Evolutionary conservation across 1,140 invertebrate species (phyloP).

Genomic region (Plodia interpunctella): DNA sequence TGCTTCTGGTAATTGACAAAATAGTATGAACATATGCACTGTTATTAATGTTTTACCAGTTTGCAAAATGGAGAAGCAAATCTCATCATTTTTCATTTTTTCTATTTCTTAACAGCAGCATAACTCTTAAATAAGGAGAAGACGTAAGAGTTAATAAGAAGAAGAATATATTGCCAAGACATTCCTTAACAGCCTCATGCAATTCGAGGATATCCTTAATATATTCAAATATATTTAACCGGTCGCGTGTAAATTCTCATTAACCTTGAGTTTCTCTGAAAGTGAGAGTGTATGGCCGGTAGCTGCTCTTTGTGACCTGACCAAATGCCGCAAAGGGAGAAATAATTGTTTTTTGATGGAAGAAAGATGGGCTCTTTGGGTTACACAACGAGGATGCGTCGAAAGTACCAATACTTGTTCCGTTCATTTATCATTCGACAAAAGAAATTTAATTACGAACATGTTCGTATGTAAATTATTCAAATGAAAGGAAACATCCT

Average conservation of each 20-base stretch:
- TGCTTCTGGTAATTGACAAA: too few relatives aligned
- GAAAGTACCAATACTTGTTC: neutral
- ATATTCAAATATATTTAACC: constrained; percentile 3
- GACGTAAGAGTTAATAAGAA: neutral
- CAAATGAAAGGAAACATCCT: neutral
- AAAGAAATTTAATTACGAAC: neutral
- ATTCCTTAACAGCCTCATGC: neutral
- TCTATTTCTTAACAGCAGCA: neutral
- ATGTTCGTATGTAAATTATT: neutral
- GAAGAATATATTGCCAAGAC: neutral
- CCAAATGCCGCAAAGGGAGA: constrained; percentile 18
- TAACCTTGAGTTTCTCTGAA: constrained; percentile 7
- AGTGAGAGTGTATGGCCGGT: constrained; percentile 1
- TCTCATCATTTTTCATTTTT: too few relatives aligned
- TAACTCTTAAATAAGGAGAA: too few relatives aligned
- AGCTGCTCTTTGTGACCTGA: constrained; percentile 2
- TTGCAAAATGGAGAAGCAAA: too few relatives aligned
- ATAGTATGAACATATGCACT: too few relatives aligned
- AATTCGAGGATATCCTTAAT: constrained; percentile 1
- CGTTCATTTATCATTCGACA: neutral
- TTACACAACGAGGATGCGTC: constrained; percentile 12
- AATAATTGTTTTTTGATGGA: constrained; percentile 36
- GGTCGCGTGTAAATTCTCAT: neutral
- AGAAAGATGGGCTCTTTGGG: constrained; percentile 15
- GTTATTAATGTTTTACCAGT: too few relatives aligned